phyloP scores from a whole-genome alignment of 2,113 vertebrate species.

The Hiodon tergisus region DNA sequence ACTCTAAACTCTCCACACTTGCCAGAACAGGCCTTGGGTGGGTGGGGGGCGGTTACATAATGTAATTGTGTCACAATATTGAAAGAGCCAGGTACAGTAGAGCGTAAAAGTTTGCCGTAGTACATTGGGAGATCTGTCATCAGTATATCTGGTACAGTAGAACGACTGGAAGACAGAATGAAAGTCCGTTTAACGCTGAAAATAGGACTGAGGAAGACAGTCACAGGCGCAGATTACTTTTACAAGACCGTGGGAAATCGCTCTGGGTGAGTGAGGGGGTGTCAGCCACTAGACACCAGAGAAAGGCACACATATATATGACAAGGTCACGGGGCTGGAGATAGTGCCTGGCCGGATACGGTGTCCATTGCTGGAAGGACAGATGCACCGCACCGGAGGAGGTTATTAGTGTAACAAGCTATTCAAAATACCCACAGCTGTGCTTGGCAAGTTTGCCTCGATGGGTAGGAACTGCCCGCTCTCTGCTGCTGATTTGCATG shows the following conservation, averaged over 20 bases:
- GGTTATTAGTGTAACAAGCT: conserved; percentile 39
- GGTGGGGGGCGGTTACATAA: not conserved
- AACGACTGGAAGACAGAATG: no score
- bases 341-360: no score
- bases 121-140: no score
- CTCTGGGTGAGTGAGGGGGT: not conserved
- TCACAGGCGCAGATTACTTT: no score
- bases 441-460: conserved; percentile 38
- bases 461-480: not conserved
- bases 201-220: no score
- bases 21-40: not conserved
- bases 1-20: not conserved
- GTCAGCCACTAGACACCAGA: not conserved
- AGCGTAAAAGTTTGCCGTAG: not conserved
- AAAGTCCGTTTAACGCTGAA: no score
- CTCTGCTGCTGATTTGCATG: conserved; percentile 18
- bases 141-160: no score
- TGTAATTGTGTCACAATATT: not conserved
- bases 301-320: not conserved
- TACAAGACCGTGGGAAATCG: not conserved
- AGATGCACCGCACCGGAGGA: conserved; percentile 31
- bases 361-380: not conserved
- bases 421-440: conserved; percentile 52
- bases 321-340: not conserved
- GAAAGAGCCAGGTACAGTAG: not conserved